phyloP scores from a whole-genome alignment of 1,140 invertebrate species.

The Lineus longissimus region DNA sequence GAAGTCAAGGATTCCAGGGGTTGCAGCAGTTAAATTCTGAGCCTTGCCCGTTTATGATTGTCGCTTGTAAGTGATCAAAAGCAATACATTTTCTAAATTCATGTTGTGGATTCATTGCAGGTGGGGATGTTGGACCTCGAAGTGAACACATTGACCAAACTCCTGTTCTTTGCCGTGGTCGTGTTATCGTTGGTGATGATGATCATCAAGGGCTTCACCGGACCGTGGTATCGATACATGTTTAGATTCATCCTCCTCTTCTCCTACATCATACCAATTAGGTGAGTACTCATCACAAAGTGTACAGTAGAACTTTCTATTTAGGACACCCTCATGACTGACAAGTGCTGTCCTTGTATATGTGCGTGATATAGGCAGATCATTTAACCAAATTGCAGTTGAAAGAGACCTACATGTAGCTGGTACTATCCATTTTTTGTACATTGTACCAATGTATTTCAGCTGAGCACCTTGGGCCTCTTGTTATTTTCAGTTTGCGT shows the following conservation, averaged over 20 bases:
- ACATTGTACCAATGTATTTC: no score
- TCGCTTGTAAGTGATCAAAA: no score
- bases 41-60: not conserved
- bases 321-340: no score
- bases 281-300: constrained; percentile 62
- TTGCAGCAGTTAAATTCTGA: not conserved
- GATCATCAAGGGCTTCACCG: constrained; percentile 82
- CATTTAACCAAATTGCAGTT: no score
- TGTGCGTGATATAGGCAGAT: not conserved
- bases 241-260: constrained; percentile 96
- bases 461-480: no score
- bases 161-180: constrained; percentile 89
- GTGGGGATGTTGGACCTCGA: constrained; percentile 92
- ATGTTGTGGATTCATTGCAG: constrained; percentile 28
- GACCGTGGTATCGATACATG: constrained; percentile 94
- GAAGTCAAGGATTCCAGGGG: no score
- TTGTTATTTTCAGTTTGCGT: constrained; percentile 68
- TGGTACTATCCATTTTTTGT: not conserved
- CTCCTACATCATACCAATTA: constrained; percentile 98
- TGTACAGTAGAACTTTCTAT: not conserved
- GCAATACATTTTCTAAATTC: not conserved
- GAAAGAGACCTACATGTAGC: no score
- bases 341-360: not conserved
- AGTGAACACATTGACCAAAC: constrained; percentile 92
- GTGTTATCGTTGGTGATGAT: constrained; percentile 92